Percentiles rank a stretch among this genome's conserved stretches.
Evolutionary conservation across 2,113 vertebrate species (phyloP).

Genomic region (Stercorarius parasiticus): DNA sequence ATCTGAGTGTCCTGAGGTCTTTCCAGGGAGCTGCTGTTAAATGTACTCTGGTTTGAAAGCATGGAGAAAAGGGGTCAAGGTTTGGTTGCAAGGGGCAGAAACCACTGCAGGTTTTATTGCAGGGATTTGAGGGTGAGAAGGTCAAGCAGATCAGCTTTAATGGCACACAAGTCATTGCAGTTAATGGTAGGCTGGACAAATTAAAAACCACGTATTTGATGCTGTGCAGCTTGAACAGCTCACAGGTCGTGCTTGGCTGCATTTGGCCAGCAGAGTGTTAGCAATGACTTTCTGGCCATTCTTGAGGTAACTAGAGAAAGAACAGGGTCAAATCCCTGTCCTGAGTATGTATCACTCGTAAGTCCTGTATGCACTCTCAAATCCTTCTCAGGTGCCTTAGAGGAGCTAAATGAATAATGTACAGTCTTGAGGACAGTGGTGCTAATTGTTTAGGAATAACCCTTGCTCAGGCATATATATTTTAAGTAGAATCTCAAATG

Average conservation of each 20-base stretch:
- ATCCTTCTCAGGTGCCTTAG: not conserved
- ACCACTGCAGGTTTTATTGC: not conserved
- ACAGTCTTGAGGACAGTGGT: not conserved
- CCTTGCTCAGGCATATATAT: not conserved
- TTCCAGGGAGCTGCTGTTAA: not conserved
- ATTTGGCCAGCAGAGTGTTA: not conserved
- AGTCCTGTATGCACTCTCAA: not conserved
- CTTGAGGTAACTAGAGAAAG: not conserved
- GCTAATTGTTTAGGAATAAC: not conserved
- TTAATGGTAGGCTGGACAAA: not conserved
- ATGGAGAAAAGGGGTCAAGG: not conserved
- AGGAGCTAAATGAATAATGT: not conserved
- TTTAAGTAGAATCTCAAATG: not conserved
- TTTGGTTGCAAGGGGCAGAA: not conserved
- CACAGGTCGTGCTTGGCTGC: rapidly evolving
- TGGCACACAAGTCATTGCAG: not conserved
- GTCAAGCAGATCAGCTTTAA: not conserved
- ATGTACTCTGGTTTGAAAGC: not conserved
- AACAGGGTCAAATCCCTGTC: not conserved
- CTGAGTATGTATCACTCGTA: not conserved
- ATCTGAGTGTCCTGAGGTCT: not conserved
- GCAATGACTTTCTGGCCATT: not conserved
- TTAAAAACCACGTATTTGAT: not conserved
- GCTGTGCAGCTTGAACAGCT: not conserved
- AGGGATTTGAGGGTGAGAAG: not conserved